Conservation (phyloP, 2,113 vertebrate genomes). For the Pungitius pungitius region DNA sequence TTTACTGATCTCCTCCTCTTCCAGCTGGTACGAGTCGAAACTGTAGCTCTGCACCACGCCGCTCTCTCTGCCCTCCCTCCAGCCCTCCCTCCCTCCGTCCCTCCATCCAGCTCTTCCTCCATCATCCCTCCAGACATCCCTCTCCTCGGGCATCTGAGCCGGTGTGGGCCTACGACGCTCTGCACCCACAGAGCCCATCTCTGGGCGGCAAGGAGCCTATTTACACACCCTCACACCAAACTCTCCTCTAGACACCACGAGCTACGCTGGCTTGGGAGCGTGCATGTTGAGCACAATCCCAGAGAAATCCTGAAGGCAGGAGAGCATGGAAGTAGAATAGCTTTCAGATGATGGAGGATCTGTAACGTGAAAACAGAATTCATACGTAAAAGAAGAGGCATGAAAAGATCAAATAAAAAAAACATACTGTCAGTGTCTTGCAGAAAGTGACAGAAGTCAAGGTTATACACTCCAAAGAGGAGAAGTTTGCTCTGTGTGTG, state of each 20-base stretch:
- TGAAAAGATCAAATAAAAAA: neutral
- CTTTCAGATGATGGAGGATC: constrained; percentile 57
- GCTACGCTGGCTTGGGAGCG: constrained; percentile 36
- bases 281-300: constrained; percentile 56
- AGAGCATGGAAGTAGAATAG: neutral
- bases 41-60: constrained; percentile 92
- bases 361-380: constrained; percentile 35
- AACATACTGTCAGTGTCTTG: constrained; percentile 14
- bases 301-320: constrained; percentile 13
- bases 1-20: constrained; percentile 86
- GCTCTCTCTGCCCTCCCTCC: constrained; percentile 75
- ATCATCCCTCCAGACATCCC: constrained; percentile 70
- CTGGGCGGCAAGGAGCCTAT: constrained; percentile 19
- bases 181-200: constrained; percentile 85
- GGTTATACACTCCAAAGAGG: constrained; percentile 41
- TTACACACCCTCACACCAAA: constrained; percentile 14
- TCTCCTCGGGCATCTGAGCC: constrained; percentile 78
- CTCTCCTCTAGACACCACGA: neutral
- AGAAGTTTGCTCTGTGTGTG: neutral
- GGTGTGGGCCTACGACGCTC: constrained; percentile 85
- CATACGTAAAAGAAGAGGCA: constrained; percentile 29
- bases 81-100: constrained; percentile 63
- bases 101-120: constrained; percentile 62
- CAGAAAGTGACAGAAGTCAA: constrained; percentile 43
- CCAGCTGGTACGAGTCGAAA: constrained; percentile 92